Evolutionary conservation across 1,140 invertebrate species (phyloP).

Genomic region (Ericerus pela): DNA sequence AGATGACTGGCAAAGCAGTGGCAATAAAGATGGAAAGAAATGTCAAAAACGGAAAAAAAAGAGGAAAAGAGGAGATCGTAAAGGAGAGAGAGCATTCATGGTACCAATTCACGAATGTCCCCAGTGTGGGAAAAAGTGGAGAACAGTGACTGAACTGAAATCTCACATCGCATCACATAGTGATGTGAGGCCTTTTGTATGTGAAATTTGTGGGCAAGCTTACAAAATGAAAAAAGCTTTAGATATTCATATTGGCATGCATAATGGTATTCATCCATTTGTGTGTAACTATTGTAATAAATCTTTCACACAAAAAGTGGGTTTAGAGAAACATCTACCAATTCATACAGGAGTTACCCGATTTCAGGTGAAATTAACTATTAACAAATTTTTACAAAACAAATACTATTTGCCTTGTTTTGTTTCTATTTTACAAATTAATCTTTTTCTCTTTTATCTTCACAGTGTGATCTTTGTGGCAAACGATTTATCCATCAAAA

Average conservation of each 20-base stretch:
- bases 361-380: slow-evolving; percentile 14
- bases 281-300: slow-evolving; percentile 61
- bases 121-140: slow-evolving; percentile 32
- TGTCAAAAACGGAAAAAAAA: slow-evolving; percentile 13
- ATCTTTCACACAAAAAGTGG: slow-evolving; percentile 51
- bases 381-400: background rate
- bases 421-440: background rate
- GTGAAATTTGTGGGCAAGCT: slow-evolving; percentile 44
- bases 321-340: slow-evolving; percentile 44
- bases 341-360: slow-evolving; percentile 45
- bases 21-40: slow-evolving; percentile 9
- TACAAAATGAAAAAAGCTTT: slow-evolving; percentile 21
- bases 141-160: slow-evolving; percentile 31
- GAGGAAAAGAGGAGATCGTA: slow-evolving; percentile 13
- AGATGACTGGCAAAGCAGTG: slow-evolving; percentile 1
- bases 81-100: slow-evolving; percentile 18
- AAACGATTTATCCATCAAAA: slow-evolving; percentile 22
- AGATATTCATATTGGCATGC: slow-evolving; percentile 44
- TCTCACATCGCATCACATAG: slow-evolving; percentile 33
- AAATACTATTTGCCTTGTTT: background rate
- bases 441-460: background rate
- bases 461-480: slow-evolving; percentile 19
- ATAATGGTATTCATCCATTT: slow-evolving; percentile 52
- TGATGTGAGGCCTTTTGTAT: slow-evolving; percentile 34
- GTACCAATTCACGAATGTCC: slow-evolving; percentile 24